Conservation (phyloP, 2,797 vertebrate genomes). For the Alectoris magna region DNA sequence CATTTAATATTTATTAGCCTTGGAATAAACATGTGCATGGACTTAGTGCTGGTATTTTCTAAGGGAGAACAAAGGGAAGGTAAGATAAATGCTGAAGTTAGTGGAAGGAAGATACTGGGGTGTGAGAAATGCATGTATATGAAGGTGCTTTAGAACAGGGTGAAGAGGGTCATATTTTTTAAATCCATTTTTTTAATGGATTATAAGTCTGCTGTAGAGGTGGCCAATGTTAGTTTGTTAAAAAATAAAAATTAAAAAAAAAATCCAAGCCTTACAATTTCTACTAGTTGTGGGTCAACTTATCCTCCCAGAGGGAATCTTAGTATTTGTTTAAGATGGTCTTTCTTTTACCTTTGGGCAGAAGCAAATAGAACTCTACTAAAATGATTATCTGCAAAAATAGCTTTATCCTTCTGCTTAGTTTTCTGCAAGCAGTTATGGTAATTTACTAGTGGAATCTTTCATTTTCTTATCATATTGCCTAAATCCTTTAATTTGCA, state of each 20-base stretch:
- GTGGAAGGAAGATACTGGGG: neutral
- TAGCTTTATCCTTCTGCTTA: neutral
- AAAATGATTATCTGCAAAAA: conserved; percentile 15
- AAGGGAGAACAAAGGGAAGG: neutral
- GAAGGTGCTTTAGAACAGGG: neutral
- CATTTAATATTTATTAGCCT: neutral
- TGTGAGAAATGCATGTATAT: neutral
- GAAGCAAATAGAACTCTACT: neutral
- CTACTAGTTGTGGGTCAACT: neutral
- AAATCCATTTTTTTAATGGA: neutral
- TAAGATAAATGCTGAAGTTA: neutral
- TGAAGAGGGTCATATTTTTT: neutral
- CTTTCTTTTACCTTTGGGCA: neutral
- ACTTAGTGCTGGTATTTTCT: neutral
- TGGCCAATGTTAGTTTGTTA: neutral
- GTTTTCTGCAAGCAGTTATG: neutral
- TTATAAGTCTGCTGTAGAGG: neutral
- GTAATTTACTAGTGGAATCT: neutral
- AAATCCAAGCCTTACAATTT: neutral
- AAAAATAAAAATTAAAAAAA: neutral
- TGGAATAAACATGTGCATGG: neutral
- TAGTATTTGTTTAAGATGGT: neutral
- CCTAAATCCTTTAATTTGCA: conserved; percentile 1
- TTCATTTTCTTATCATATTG: neutral
- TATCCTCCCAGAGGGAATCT: neutral